These are phyloP conservation scores for Cossypha niveicapilla DNA, from an alignment of 2,797 vertebrate genomes.

Conservation along the genomic window DNA sequence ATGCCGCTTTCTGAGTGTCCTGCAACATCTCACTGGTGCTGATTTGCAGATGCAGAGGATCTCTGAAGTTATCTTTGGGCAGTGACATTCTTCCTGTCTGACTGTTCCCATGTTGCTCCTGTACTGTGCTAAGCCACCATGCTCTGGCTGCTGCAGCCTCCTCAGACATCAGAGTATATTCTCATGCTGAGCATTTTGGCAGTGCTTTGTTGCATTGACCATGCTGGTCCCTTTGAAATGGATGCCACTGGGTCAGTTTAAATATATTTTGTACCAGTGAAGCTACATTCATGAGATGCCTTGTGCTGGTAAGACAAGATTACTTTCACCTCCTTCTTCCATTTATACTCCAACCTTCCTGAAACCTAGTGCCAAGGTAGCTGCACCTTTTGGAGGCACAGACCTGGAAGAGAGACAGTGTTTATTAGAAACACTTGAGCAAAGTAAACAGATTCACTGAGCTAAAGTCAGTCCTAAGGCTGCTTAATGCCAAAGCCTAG, in stretches of 20 bases:
- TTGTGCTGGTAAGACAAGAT: background rate
- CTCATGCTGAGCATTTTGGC: background rate
- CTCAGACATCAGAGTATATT: background rate
- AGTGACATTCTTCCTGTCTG: background rate
- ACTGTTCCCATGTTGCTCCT: rapidly evolving
- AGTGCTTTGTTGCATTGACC: background rate
- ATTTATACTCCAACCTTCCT: background rate
- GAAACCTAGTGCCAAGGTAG: background rate
- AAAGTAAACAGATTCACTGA: background rate
- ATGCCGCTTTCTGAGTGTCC: background rate
- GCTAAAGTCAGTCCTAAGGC: background rate
- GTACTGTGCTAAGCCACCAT: rapidly evolving
- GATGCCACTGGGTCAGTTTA: background rate
- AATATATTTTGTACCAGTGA: background rate
- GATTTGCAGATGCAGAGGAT: background rate
- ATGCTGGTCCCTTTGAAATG: background rate
- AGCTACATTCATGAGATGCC: rapidly evolving
- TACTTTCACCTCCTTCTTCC: background rate
- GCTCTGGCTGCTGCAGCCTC: background rate
- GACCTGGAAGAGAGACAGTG: background rate
- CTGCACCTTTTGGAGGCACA: background rate
- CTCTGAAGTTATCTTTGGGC: background rate
- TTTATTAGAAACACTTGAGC: background rate
- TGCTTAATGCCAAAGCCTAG: background rate
- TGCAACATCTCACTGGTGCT: background rate